Evolutionary conservation across 1,140 invertebrate species (phyloP).

Genomic region (Mylabris phalerata): DNA sequence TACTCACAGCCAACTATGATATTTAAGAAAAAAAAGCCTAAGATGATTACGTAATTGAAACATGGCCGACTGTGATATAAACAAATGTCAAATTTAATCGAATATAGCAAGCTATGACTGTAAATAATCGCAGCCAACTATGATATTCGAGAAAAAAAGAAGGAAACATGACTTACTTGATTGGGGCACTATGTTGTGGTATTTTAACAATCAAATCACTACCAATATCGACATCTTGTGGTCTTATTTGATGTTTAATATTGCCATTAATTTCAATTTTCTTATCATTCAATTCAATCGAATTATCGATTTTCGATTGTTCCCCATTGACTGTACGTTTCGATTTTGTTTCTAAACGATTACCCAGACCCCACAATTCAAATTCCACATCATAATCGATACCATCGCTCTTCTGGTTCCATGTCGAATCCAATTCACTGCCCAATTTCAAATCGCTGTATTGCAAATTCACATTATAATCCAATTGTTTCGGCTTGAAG

Average conservation of each 20-base stretch:
- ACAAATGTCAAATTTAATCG: too few species aligned
- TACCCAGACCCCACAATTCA: constrained; percentile 48
- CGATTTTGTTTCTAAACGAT: constrained; percentile 49
- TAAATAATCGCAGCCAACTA: too few species aligned
- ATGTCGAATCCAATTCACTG: constrained; percentile 50
- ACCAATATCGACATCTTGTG: constrained; percentile 50
- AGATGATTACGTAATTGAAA: too few species aligned
- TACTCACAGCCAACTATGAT: too few species aligned
- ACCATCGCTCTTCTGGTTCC: constrained; percentile 44
- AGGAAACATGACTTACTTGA: constrained; percentile 31
- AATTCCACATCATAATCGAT: constrained; percentile 54
- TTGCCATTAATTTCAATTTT: constrained; percentile 57
- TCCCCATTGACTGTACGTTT: constrained; percentile 49
- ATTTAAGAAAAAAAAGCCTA: too few species aligned
- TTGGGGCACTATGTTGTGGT: constrained; percentile 46
- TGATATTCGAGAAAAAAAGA: too few species aligned
- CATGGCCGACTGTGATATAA: too few species aligned
- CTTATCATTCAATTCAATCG: constrained; percentile 52
- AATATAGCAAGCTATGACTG: too few species aligned
- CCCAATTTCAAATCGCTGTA: constrained; percentile 51
- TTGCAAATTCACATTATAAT: constrained; percentile 45
- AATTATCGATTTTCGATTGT: constrained; percentile 56
- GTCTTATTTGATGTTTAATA: constrained; percentile 46
- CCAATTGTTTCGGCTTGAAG: constrained; percentile 46
- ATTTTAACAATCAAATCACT: constrained; percentile 46